A percentile compares a stretch with the other conserved stretches of the same genome.
phyloP scores from a whole-genome alignment of 2,888 invertebrate species.

The Tortrix viridana region DNA sequence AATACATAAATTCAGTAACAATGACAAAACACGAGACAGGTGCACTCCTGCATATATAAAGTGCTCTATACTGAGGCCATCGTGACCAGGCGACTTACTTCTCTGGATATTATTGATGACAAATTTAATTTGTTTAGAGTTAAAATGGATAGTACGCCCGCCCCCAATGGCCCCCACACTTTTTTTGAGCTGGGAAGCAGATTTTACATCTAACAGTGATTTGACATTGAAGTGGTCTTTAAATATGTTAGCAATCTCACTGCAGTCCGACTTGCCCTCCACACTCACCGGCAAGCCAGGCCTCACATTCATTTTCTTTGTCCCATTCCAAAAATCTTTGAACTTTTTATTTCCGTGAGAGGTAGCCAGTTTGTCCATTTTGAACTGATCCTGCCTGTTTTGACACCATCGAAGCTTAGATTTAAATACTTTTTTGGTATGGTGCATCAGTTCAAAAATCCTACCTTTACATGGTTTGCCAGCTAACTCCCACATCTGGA shows the following conservation, averaged over 20 bases:
- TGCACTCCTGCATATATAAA: background rate
- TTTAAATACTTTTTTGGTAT: constrained; percentile 15
- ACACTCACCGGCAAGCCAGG: background rate
- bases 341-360: background rate
- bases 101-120: background rate
- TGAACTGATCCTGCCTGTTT: constrained; percentile 21
- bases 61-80: background rate
- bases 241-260: background rate
- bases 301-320: too few relatives aligned
- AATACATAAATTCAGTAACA: background rate
- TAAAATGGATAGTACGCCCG: background rate
- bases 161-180: background rate
- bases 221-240: background rate
- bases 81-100: background rate
- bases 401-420: constrained; percentile 22
- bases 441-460: constrained; percentile 14
- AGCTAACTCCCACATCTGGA: background rate
- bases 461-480: constrained; percentile 12
- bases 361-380: constrained; percentile 12
- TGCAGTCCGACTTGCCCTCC: background rate
- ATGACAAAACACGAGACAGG: background rate
- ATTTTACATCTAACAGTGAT: background rate
- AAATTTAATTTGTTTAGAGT: background rate
- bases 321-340: background rate
- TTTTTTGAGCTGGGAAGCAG: too few relatives aligned